A percentile compares a stretch with the other conserved stretches of the same genome.
phyloP scores from a whole-genome alignment of 2,888 invertebrate species.

The Adineta ricciae region DNA sequence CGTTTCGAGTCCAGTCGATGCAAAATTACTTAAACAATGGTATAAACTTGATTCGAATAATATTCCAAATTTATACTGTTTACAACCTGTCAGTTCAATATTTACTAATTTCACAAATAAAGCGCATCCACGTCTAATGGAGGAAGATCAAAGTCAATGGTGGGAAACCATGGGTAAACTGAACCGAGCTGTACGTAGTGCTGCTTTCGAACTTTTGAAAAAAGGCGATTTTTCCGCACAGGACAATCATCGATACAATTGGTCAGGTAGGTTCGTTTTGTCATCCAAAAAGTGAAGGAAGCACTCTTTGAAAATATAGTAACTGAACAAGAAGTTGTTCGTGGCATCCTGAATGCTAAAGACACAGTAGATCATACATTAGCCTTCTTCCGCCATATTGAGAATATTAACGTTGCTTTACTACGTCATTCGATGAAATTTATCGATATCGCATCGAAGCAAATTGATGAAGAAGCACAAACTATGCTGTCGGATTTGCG shows the following conservation, averaged over 20 bases:
- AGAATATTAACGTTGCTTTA: conserved; percentile 90
- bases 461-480: conserved; percentile 82
- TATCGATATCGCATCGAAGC: conserved; percentile 72
- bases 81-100: conserved; percentile 72
- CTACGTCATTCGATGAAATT: conserved; percentile 69
- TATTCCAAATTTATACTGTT: conserved; percentile 66
- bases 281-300: neutral
- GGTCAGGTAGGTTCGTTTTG: conserved; percentile 21
- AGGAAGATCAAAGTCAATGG: conserved; percentile 92
- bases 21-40: conserved; percentile 49
- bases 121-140: conserved; percentile 75
- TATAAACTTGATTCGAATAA: conserved; percentile 64
- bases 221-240: conserved; percentile 42
- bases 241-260: conserved; percentile 33
- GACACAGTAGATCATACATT: conserved; percentile 89
- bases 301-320: conserved; percentile 55
- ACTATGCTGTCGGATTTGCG: conserved; percentile 74
- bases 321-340: conserved; percentile 91
- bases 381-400: conserved; percentile 81
- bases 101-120: conserved; percentile 93
- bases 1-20: conserved; percentile 26
- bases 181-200: conserved; percentile 84
- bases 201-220: conserved; percentile 71
- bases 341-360: conserved; percentile 80
- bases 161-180: conserved; percentile 91